A percentile compares a stretch with the other conserved stretches of the same genome.
phyloP scores from a whole-genome alignment of 1,140 invertebrate species.

The Prorops nasuta region DNA sequence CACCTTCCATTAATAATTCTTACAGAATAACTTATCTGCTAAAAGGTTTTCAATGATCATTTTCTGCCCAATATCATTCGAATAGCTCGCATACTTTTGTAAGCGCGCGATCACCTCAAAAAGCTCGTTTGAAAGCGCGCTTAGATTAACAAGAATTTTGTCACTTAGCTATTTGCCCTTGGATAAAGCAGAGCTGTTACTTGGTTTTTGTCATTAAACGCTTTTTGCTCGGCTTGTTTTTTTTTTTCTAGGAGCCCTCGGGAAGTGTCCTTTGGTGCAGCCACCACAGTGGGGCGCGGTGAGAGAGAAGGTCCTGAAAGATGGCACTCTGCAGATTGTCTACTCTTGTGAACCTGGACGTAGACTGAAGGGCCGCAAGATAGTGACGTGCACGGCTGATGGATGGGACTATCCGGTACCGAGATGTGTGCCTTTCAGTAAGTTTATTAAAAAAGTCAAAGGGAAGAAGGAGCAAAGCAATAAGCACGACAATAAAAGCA shows the following conservation, averaged over 20 bases:
- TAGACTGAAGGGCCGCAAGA: constrained; percentile 42
- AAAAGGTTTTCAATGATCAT: no score
- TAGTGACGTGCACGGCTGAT: constrained; percentile 39
- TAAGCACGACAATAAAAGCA: background rate
- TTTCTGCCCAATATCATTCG: no score
- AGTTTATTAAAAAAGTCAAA: constrained; percentile 19
- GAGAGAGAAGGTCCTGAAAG: constrained; percentile 33
- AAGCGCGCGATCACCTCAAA: no score
- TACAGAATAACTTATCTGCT: no score
- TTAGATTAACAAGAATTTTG: no score
- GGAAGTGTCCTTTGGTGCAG: constrained; percentile 35
- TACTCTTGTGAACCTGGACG: constrained; percentile 42
- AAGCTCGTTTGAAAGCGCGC: no score
- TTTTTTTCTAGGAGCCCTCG: constrained; percentile 33
- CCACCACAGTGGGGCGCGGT: constrained; percentile 40
- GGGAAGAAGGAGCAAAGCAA: background rate
- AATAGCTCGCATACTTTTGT: no score
- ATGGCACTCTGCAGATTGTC: constrained; percentile 40
- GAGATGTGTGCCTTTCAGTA: constrained; percentile 39
- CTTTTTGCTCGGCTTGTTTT: no score
- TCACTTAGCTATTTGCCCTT: no score
- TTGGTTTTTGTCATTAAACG: no score
- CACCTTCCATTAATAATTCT: no score
- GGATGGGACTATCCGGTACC: constrained; percentile 44
- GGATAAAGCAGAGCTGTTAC: no score